A percentile compares a stretch with the other conserved stretches of the same genome.
phyloP scores from a whole-genome alignment of 2,113 vertebrate genomes.

The Dromiciops gliroides region DNA sequence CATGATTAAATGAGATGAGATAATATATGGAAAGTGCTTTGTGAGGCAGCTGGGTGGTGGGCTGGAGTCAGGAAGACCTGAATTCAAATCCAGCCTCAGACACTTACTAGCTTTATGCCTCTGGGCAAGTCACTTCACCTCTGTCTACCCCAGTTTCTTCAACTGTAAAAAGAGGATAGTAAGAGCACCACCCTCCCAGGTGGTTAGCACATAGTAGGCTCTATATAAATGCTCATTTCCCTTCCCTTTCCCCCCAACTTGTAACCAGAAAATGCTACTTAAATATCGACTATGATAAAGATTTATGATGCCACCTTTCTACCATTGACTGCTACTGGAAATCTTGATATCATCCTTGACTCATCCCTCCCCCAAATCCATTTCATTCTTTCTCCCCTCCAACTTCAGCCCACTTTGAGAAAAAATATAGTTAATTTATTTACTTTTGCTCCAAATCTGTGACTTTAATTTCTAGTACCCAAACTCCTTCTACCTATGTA shows the following conservation, averaged over 20 bases:
- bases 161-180: neutral
- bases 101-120: neutral
- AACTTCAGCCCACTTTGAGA: neutral
- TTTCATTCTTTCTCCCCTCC: neutral
- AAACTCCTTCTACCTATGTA: too few species aligned
- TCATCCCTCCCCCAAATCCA: neutral
- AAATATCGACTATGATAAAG: neutral
- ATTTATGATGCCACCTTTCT: neutral
- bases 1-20: neutral
- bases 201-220: neutral
- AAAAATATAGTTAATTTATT: neutral
- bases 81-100: neutral
- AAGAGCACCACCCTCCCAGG: neutral
- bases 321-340: neutral
- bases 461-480: too few species aligned
- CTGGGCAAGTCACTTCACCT: neutral
- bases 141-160: neutral
- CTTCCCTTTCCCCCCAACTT: neutral
- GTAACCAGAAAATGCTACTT: neutral
- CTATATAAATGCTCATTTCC: neutral
- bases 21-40: neutral
- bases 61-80: neutral
- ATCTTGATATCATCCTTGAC: neutral
- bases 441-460: neutral
- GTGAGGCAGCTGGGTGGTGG: neutral